These are phyloP conservation scores for Mirza zaza DNA, from an alignment of 2,113 vertebrate species.

Conservation along the genomic window DNA sequence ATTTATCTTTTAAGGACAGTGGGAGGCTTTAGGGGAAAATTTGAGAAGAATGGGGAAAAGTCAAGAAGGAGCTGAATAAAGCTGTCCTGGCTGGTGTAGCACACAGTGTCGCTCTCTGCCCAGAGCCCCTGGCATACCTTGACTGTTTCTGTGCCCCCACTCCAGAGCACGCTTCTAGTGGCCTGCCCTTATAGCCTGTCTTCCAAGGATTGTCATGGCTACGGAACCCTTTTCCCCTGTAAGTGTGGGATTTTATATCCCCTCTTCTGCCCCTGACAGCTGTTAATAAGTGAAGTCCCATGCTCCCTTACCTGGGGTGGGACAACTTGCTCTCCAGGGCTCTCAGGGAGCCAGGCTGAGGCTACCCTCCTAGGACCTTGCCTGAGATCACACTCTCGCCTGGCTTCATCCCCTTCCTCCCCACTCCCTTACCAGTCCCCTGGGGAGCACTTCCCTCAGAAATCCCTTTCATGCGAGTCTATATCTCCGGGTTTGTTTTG, in stretches of 20 bases:
- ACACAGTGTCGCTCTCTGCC: not conserved
- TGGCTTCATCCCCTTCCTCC: not conserved
- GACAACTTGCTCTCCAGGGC: not conserved
- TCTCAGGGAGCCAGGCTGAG: not conserved
- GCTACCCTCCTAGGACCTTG: not conserved
- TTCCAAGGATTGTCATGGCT: not conserved
- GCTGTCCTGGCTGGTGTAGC: not conserved
- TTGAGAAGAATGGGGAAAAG: not conserved
- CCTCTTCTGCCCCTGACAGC: not conserved
- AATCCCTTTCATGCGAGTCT: not conserved
- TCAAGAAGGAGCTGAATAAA: not conserved
- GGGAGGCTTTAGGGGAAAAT: not conserved
- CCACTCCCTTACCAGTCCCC: not conserved
- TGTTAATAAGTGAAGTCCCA: not conserved
- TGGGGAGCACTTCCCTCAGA: not conserved
- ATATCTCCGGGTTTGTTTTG: not conserved
- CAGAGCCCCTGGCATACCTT: not conserved
- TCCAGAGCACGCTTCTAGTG: not conserved
- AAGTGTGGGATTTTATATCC: not conserved
- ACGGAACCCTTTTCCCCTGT: not conserved
- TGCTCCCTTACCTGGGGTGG: not conserved
- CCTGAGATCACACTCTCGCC: not conserved
- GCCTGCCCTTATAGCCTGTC: not conserved
- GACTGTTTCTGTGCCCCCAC: not conserved
- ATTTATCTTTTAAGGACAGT: not conserved